Evolutionary conservation across 2,797 vertebrate species (phyloP).

Genomic region (Scolopax bukidnonensis): DNA sequence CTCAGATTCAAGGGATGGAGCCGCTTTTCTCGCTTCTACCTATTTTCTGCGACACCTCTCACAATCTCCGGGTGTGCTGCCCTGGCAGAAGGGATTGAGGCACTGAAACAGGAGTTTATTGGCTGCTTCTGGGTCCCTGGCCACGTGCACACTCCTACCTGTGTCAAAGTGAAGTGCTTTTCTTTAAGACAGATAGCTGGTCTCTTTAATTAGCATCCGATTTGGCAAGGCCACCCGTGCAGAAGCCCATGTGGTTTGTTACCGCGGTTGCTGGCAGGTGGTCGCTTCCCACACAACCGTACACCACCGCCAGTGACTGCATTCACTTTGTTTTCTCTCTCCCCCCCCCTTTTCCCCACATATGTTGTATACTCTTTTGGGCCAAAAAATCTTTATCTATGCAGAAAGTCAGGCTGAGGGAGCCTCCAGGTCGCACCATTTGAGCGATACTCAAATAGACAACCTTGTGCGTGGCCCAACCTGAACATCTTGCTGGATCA

Average conservation of each 20-base stretch:
- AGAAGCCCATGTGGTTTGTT: neutral
- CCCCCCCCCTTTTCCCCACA: neutral
- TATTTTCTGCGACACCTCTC: neutral
- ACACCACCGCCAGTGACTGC: neutral
- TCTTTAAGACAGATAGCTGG: neutral
- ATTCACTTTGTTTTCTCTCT: neutral
- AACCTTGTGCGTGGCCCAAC: accelerated
- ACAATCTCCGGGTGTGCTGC: accelerated
- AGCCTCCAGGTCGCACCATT: neutral
- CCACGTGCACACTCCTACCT: neutral
- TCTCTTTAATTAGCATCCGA: neutral
- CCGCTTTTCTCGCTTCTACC: neutral
- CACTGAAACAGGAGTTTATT: accelerated
- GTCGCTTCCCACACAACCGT: neutral
- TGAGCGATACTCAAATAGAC: neutral
- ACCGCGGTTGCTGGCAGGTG: neutral
- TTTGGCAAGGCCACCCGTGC: neutral
- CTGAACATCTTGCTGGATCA: neutral
- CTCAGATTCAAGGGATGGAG: neutral
- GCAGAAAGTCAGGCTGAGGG: neutral
- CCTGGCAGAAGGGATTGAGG: neutral
- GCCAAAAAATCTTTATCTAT: neutral
- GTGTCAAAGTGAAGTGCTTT: accelerated
- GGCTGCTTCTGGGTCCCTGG: neutral
- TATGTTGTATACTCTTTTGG: neutral